Evolutionary conservation across 2,113 vertebrate genomes (phyloP).

Genomic region (Alectura lathami): DNA sequence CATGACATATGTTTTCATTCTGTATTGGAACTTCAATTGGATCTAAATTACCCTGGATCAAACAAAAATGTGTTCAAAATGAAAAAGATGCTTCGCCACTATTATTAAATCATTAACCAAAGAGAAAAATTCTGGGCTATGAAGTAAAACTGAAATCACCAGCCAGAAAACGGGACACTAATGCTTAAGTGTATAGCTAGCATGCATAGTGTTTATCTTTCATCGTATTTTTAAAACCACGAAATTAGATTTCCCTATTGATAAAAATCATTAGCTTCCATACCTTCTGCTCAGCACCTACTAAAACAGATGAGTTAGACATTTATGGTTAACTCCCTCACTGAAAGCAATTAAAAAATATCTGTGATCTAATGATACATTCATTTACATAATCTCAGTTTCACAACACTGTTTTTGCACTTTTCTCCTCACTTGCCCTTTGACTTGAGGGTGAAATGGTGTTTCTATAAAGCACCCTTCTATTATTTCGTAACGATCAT

Average conservation of each 20-base stretch:
- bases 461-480: constrained; percentile 20
- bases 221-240: not conserved
- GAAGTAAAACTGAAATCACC: constrained; percentile 54
- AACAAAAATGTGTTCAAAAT: constrained; percentile 69
- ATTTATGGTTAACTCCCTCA: constrained; percentile 44
- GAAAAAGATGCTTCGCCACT: constrained; percentile 58
- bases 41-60: constrained; percentile 66
- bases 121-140: constrained; percentile 58
- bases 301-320: constrained; percentile 29
- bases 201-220: not conserved
- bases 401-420: not conserved
- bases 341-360: constrained; percentile 39
- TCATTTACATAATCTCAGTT: constrained; percentile 1
- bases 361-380: not conserved
- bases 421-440: constrained; percentile 10
- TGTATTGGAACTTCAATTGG: constrained; percentile 63
- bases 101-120: constrained; percentile 72
- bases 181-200: constrained; percentile 36
- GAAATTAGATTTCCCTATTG: constrained; percentile 32
- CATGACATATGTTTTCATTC: constrained; percentile 67
- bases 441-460: not conserved
- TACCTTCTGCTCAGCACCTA: constrained; percentile 32
- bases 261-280: constrained; percentile 37
- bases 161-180: constrained; percentile 47
- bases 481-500: not conserved